phyloP scores from a whole-genome alignment of 2,797 vertebrate species.

The Hemitrygon akajei region DNA sequence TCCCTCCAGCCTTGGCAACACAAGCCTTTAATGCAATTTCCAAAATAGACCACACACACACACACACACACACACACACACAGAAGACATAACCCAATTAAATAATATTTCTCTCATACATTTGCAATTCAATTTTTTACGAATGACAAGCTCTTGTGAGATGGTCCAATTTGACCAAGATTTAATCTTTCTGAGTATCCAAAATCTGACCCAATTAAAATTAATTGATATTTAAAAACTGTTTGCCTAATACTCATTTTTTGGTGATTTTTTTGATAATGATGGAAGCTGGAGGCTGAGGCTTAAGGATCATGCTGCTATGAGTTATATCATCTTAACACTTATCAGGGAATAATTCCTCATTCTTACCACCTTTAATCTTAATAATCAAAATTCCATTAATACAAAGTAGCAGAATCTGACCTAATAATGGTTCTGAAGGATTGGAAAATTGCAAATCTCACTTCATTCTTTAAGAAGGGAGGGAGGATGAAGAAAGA shows the following conservation, averaged over 20 bases:
- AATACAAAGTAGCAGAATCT: not conserved
- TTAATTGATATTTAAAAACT: slow-evolving; percentile 24
- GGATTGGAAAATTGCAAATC: too few species aligned
- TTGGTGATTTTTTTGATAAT: not conserved
- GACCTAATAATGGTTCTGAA: too few species aligned
- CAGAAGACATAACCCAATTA: slow-evolving; percentile 23
- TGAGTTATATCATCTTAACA: not conserved
- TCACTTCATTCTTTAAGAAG: too few species aligned
- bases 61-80: not conserved
- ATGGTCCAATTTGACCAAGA: slow-evolving; percentile 7
- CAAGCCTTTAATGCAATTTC: slow-evolving; percentile 4
- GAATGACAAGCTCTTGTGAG: not conserved
- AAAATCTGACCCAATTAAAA: not conserved
- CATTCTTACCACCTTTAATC: not conserved
- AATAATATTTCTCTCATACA: not conserved
- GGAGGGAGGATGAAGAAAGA: too few species aligned
- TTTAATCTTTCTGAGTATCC: slow-evolving; percentile 6
- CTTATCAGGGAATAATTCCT: not conserved
- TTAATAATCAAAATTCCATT: not conserved
- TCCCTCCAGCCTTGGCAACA: not conserved
- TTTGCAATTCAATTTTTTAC: slow-evolving; percentile 14
- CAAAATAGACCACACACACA: not conserved
- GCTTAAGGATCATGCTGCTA: not conserved
- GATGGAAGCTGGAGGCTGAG: not conserved
- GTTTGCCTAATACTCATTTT: not conserved